Conservation (phyloP, 2,888 invertebrate genomes). For the Rambutsinella grinnellia region DNA sequence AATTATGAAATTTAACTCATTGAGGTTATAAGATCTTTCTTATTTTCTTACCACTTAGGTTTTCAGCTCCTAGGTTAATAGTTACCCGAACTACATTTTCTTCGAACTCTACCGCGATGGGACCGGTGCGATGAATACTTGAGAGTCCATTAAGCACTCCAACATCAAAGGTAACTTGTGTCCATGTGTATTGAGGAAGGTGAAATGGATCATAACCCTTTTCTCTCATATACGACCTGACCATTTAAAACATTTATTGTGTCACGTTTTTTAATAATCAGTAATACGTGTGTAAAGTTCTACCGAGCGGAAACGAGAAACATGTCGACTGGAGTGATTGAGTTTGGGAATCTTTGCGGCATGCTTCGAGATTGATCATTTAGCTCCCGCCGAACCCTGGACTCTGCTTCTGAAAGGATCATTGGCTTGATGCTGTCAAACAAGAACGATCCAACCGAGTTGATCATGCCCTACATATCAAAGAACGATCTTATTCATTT, state of each 20-base stretch:
- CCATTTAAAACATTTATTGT: not conserved
- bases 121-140: slow-evolving; percentile 85
- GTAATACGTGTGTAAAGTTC: not conserved
- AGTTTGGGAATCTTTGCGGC: slow-evolving; percentile 84
- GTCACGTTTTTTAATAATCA: no score
- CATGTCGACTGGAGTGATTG: slow-evolving; percentile 88
- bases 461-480: slow-evolving; percentile 80
- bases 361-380: slow-evolving; percentile 80
- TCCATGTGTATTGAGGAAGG: slow-evolving; percentile 71
- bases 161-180: slow-evolving; percentile 75
- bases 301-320: slow-evolving; percentile 78
- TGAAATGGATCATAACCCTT: slow-evolving; percentile 82
- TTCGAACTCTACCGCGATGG: slow-evolving; percentile 78
- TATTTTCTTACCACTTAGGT: slow-evolving; percentile 81
- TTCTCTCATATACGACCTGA: slow-evolving; percentile 76
- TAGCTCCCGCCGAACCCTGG: slow-evolving; percentile 79
- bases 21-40: slow-evolving; percentile 73
- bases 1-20: slow-evolving; percentile 70
- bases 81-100: slow-evolving; percentile 79
- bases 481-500: not conserved
- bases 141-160: slow-evolving; percentile 86
- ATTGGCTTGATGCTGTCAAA: slow-evolving; percentile 91
- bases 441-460: slow-evolving; percentile 84
- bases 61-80: slow-evolving; percentile 84
- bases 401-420: slow-evolving; percentile 79